These are phyloP conservation scores for Euzetes globulus DNA, from an alignment of 2,888 invertebrate genomes.

Conservation along the genomic window DNA sequence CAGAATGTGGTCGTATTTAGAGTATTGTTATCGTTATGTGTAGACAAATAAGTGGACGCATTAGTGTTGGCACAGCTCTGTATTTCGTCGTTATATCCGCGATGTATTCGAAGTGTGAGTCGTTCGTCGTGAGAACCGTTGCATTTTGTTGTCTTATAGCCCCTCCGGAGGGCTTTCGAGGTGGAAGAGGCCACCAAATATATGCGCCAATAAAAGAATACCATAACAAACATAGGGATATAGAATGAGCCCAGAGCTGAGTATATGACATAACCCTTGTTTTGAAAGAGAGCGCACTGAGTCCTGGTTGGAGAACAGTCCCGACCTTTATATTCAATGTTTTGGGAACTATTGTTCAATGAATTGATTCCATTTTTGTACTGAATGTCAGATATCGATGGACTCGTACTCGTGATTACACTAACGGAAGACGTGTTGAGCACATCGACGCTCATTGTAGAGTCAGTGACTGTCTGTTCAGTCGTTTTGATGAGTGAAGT, in stretches of 20 bases:
- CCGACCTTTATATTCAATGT: background rate
- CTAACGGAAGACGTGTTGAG: constrained; percentile 19
- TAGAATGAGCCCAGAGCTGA: constrained; percentile 97
- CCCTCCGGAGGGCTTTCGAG: constrained; percentile 44
- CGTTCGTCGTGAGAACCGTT: constrained; percentile 64
- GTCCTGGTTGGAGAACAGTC: constrained; percentile 11
- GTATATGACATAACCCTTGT: constrained; percentile 91
- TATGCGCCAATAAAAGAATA: constrained; percentile 95
- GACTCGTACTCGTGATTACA: background rate
- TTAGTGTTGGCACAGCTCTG: background rate
- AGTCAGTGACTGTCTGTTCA: background rate
- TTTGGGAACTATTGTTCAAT: background rate
- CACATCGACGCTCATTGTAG: background rate
- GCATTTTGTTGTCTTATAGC: constrained; percentile 44
- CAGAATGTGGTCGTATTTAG: constrained; percentile 13
- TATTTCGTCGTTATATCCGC: constrained; percentile 53
- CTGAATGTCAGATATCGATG: background rate
- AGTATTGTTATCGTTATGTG: constrained; percentile 7
- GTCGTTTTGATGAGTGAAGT: background rate
- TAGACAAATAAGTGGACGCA: background rate
- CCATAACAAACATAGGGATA: constrained; percentile 94
- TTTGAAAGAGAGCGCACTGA: constrained; percentile 86
- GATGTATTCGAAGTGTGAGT: constrained; percentile 80
- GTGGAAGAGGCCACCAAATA: constrained; percentile 69
- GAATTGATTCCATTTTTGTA: background rate